Evolutionary conservation across 2,888 invertebrate genomes (phyloP), one percentile per base, ranked within the genome.

Genomic region (Temnothorax unifasciatus): DNA sequence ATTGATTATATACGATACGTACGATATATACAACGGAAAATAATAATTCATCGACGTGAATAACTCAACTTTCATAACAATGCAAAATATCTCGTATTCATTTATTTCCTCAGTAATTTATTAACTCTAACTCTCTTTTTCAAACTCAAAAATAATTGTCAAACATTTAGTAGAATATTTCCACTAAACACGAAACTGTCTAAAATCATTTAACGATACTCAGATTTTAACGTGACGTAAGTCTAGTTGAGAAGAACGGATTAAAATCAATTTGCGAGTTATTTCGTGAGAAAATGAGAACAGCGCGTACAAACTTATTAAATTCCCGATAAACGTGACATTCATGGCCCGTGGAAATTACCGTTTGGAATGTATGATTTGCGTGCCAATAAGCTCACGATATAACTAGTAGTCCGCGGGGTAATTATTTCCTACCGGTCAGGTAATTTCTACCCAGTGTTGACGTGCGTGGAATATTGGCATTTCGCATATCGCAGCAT

Each of bases 371-470:
- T 66, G 25, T 68, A 68, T n/a, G 66, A 76, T 54, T 64, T 41
- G 4, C 52, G 41, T 68, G 18, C 41, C 54, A 77, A 66, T 77
- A 66, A 77, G n/a, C 76, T 66, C 41, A 41, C 13, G 41, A 4
- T 76, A 52, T 41, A 77, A 68, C 68, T 38, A 75, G 50, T 50
- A 41, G 38, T 25, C 25, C 25, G 41, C 4, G 41, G 41, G 68
- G 13, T 77, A 66, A 77, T 77, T 77, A 77, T 77, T 77, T 77
- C 54, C 76, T 68, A 54, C n/a, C 25, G 41, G 41, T 54, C 54
- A 77, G 41, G 18, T 50, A 50, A 75, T 77, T 77, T 44, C 54
- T 54, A 68, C n/a, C 38, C 34, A 50, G 21, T 38, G 11, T 63
- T 25, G 66, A 25, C 41, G 41, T 44, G n/a, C 29, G 29, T n/a